Base-by-base conservation (phyloP, 2,888 invertebrate genomes). In the Gymnoscelis rufifasciata region DNA sequence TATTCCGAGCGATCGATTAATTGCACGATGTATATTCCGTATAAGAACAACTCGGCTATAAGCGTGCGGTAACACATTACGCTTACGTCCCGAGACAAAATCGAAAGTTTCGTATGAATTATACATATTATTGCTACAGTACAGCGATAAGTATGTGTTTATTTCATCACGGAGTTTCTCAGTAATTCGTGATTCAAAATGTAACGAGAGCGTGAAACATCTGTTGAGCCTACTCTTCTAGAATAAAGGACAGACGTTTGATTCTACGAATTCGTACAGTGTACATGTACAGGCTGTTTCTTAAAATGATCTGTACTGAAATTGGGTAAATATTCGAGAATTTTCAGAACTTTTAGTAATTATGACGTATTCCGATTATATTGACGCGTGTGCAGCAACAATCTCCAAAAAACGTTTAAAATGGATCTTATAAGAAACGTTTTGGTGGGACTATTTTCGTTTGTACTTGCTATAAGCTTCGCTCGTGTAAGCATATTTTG, bases 181-280 rank as follows among this genome's bases (percentile, higher is more conserved):
- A 26, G 48, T 31, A 44, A 41, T 27, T 26, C 37, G 31, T 44
- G 41, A 44, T 35, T 38, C 37, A 37, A 43, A 26, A 11, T 43
- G 40, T 37, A 19, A 19, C 19, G 19, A 19, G 19, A 19, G 19
- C 19, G 19, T 29, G 27, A 31, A 33, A 41, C 44, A 49, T 44
- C 41, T 38, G 44, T 38, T 45, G 38, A 10, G 23, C 14, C 10
- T 23, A 29, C 29, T 19, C 36, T 28, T 43, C 7, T 29, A 12
- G 13, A 23, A 43, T 28, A 19, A n/a, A 36, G 19, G 23, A 8
- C 36, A 28, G 13, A 26, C 15, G 40, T 35, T 15, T 15, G 19
- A 11, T 35, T 35, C 35, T 11, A 19, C 6, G 35, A 35, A 35
- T 11, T 7, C 7, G 26, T 15, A 5, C 7, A 10, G 10, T 35